Conservation (phyloP, 1,140 invertebrate species). For the Psix sp. region DNA sequence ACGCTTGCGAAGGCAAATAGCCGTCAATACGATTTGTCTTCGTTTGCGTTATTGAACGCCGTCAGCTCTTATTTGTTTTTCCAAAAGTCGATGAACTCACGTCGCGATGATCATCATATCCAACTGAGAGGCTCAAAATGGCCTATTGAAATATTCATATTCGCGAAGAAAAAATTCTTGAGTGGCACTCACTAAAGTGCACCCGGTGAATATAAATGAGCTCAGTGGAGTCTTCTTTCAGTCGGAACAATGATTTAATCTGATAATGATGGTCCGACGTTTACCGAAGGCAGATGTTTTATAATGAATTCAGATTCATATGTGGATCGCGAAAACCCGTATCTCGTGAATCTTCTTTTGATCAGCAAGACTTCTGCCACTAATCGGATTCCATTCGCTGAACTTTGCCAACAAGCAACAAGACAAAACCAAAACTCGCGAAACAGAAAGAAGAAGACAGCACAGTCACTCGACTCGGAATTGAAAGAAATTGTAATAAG, state of each 20-base stretch:
- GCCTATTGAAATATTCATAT: constrained; percentile 56
- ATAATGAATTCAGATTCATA: too few relatives aligned
- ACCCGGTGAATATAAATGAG: constrained; percentile 41
- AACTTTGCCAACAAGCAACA: too few relatives aligned
- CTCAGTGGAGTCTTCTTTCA: constrained; percentile 9
- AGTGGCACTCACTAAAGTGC: constrained; percentile 36
- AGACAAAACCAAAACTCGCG: too few relatives aligned
- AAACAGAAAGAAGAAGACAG: constrained; percentile 8
- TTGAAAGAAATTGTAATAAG: constrained; percentile 32
- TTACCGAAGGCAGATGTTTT: too few relatives aligned
- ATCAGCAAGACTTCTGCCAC: too few relatives aligned
- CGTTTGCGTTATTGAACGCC: constrained; percentile 31
- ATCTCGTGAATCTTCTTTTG: too few relatives aligned
- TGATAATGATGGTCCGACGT: constrained; percentile 29
- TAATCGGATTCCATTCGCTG: too few relatives aligned
- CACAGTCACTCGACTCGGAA: constrained; percentile 10
- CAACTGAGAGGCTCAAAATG: constrained; percentile 20
- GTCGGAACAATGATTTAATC: constrained; percentile 38
- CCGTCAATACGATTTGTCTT: constrained; percentile 24
- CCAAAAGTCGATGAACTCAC: constrained; percentile 8
- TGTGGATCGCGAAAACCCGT: too few relatives aligned
- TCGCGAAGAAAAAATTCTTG: constrained; percentile 18
- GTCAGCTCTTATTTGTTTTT: constrained; percentile 24
- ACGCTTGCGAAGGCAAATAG: constrained; percentile 8
- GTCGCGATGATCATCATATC: constrained; percentile 3